Base-by-base conservation (phyloP, 2,797 vertebrate species). In the Phoeniculus purpureus region DNA sequence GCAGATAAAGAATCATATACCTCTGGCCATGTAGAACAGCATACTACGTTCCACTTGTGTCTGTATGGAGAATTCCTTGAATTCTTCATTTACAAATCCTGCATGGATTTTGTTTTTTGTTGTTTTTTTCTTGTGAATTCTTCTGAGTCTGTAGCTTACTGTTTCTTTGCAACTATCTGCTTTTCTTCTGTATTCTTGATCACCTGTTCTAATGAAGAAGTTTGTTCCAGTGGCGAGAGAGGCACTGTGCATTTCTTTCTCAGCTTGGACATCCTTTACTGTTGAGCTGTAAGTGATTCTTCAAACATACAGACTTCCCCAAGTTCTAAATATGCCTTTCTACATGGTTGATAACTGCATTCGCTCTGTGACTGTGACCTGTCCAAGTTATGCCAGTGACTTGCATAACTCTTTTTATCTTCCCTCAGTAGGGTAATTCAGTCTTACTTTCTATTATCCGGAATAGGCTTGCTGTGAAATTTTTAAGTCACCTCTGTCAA, bases 401-500 rank as follows among this genome's bases (percentile, higher is more conserved):
- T 43, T 43, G 43, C 43, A 43, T 43, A 43, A 18, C 25, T 56
- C 11, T 48, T 73, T 61, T 83, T 67, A 66, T 86, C 74, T 84
- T 90, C 40, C 48, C 90, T 85, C 52, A 68, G 71, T 50, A 58
- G 50, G 62, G n/a, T 89, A 91, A 89, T 66, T 72, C 52, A 79
- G 40, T 84, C 74, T 73, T 66, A 61, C 27, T 88, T 34, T 31
- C 59, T 88, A 43, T 93, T 91, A 78, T 81, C 90, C 66, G 31
- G 25, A 81, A 37, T 56, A 86, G 87, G n/a, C 45, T 91, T 78
- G 51, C 67, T 95, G 83, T 80, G 56, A 62, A 55, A 88, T 94
- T 93, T 92, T 94, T 74, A 68, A 81, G 87, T 72, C 81, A 68
- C 32, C 51, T 89, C 72, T 94, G 75, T 94, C 84, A 82, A 83